Percentiles rank a stretch among this genome's conserved stretches.
Evolutionary conservation across 1,140 invertebrate species (phyloP).

Genomic region (Zaprionus nigranus): DNA sequence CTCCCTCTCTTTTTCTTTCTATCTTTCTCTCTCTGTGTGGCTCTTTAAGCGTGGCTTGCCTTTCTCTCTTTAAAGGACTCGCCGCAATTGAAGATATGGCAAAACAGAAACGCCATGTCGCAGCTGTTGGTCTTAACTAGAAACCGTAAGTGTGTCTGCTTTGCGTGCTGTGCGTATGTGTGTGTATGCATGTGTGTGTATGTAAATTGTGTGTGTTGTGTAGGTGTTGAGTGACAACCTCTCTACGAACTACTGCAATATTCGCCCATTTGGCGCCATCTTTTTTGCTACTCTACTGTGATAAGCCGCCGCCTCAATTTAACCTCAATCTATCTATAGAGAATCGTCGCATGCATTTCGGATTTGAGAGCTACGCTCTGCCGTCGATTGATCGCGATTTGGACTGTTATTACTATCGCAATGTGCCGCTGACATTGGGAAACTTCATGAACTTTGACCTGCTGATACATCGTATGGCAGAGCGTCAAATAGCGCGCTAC

Average conservation of each 20-base stretch:
- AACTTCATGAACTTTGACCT: constrained; percentile 37
- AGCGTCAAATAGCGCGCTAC: background rate
- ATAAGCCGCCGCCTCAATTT: background rate
- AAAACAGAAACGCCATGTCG: constrained; percentile 14
- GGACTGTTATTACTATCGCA: constrained; percentile 34
- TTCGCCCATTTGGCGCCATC: background rate
- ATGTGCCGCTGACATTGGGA: constrained; percentile 35
- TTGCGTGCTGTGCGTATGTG: background rate
- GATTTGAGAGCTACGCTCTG: background rate
- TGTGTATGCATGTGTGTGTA: background rate
- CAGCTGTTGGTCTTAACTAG: constrained; percentile 19
- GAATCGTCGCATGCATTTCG: background rate
- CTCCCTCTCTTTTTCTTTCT: background rate
- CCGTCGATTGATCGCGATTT: constrained; percentile 22
- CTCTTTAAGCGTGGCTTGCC: background rate
- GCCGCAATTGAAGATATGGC: background rate
- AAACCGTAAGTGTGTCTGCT: constrained; percentile 13
- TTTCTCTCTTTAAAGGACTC: constrained; percentile 1
- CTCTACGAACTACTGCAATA: background rate
- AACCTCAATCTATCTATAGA: constrained; percentile 1
- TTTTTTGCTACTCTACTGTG: background rate
- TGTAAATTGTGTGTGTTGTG: background rate
- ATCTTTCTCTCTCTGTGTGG: background rate
- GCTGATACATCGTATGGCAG: background rate
- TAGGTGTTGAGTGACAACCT: background rate